phyloP scores from a whole-genome alignment of 2,888 invertebrate species.

The Scelioninae gen. 1 region DNA sequence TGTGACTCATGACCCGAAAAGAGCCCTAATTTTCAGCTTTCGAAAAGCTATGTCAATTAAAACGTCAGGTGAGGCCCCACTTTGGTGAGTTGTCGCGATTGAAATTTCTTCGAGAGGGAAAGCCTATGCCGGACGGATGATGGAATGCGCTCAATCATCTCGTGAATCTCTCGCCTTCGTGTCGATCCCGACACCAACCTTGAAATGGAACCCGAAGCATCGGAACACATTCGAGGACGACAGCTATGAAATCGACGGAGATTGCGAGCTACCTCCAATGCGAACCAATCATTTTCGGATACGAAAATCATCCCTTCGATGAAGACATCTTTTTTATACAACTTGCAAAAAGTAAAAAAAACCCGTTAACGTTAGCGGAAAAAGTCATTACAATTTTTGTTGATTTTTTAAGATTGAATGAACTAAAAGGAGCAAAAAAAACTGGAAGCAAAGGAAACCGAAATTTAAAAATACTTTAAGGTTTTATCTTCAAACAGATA shows the following conservation, averaged over 20 bases:
- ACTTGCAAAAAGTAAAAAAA: constrained; percentile 1
- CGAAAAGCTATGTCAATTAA: no score
- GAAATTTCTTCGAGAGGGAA: constrained; percentile 79
- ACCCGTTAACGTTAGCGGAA: no score
- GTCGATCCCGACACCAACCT: constrained; percentile 74
- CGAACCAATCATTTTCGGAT: constrained; percentile 66
- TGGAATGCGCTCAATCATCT: constrained; percentile 82
- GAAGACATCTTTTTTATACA: constrained; percentile 62
- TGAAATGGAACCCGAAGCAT: constrained; percentile 78
- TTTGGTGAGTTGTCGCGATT: constrained; percentile 77
- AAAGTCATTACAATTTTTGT: constrained; percentile 15
- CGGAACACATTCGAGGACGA: constrained; percentile 75
- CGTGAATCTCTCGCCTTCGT: constrained; percentile 73
- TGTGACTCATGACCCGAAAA: not conserved
- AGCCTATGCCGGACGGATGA: constrained; percentile 69
- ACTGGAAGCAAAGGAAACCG: no score
- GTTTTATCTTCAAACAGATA: no score
- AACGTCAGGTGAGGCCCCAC: constrained; percentile 74
- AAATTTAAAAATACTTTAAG: no score
- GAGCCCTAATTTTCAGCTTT: constrained; percentile 31
- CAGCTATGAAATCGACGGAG: constrained; percentile 82
- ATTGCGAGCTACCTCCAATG: constrained; percentile 77
- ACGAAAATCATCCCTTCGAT: constrained; percentile 65
- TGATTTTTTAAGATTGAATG: no score
- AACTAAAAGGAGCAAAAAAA: no score